Percentiles rank a stretch among this genome's conserved stretches.
Evolutionary conservation across 1,140 invertebrate genomes (phyloP).

Genomic region (Drosophila suzukii): DNA sequence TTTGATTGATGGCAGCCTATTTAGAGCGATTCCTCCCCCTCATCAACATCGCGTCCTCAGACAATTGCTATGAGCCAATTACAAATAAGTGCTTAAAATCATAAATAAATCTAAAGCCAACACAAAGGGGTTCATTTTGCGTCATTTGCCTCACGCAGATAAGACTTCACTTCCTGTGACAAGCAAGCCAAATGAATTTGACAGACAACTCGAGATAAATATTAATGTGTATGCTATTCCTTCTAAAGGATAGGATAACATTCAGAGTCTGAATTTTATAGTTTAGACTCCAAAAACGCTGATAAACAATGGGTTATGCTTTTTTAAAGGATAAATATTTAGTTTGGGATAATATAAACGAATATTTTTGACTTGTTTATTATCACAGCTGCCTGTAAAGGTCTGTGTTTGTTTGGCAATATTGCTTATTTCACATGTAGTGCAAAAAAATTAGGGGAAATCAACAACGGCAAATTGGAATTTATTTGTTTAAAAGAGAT

Average conservation of each 20-base stretch:
- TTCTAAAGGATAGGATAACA: not conserved
- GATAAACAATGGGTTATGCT: no score
- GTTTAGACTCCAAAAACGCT: no score
- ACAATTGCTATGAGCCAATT: constrained; percentile 57
- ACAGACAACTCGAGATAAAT: not conserved
- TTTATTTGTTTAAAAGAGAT: no score
- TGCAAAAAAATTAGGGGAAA: no score
- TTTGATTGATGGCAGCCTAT: constrained; percentile 10
- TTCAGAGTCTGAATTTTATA: no score
- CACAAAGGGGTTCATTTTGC: constrained; percentile 54
- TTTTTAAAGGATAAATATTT: no score
- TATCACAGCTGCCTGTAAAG: no score
- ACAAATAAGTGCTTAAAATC: constrained; percentile 37
- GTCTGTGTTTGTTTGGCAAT: no score
- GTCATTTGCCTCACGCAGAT: constrained; percentile 29
- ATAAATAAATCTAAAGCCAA: constrained; percentile 40
- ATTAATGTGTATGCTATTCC: not conserved
- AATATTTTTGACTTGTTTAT: no score
- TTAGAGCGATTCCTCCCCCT: not conserved
- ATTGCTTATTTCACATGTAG: no score
- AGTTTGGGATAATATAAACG: no score
- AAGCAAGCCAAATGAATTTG: constrained; percentile 3
- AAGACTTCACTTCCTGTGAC: constrained; percentile 49
- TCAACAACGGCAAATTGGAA: no score
- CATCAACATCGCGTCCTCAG: not conserved